These are phyloP conservation scores for Notodonta ziczac DNA, from an alignment of 2,888 invertebrate genomes.

Conservation along the genomic window DNA sequence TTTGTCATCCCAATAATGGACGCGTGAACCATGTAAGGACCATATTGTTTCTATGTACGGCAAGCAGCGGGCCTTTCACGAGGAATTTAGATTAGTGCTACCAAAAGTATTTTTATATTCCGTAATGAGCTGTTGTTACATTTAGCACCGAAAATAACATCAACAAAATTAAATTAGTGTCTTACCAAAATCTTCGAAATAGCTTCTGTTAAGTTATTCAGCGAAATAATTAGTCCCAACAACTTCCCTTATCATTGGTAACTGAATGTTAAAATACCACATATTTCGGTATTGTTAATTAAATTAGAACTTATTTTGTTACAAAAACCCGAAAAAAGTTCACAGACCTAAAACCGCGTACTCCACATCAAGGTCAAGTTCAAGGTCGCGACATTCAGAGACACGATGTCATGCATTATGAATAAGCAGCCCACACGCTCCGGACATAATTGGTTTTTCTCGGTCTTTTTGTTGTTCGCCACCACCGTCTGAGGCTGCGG, in stretches of 20 bases:
- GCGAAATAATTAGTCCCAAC: no score
- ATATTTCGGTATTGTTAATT: no score
- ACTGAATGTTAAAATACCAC: no score
- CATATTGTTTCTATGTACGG: background rate
- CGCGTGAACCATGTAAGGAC: conserved; percentile 28
- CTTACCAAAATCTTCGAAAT: no score
- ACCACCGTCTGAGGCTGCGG: background rate
- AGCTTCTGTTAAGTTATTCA: no score
- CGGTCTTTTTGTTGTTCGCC: conserved; percentile 11
- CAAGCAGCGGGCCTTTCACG: background rate
- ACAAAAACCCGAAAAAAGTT: background rate
- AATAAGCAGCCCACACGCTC: conserved; percentile 18
- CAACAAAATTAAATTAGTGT: no score
- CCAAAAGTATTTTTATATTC: background rate
- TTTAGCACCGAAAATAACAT: background rate
- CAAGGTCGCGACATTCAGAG: conserved; percentile 26
- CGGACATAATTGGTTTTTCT: conserved; percentile 13
- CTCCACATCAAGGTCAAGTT: conserved; percentile 28
- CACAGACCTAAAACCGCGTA: conserved; percentile 1
- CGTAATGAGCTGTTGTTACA: background rate
- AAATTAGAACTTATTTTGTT: no score
- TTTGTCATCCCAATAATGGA: conserved; percentile 38
- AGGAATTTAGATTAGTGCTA: background rate
- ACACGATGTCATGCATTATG: conserved; percentile 27
- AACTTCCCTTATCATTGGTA: no score